Percentiles rank a stretch among this genome's conserved stretches.
Conservation (phyloP, 1,140 invertebrate genomes). For the Cataglyphis hispanica region DNA sequence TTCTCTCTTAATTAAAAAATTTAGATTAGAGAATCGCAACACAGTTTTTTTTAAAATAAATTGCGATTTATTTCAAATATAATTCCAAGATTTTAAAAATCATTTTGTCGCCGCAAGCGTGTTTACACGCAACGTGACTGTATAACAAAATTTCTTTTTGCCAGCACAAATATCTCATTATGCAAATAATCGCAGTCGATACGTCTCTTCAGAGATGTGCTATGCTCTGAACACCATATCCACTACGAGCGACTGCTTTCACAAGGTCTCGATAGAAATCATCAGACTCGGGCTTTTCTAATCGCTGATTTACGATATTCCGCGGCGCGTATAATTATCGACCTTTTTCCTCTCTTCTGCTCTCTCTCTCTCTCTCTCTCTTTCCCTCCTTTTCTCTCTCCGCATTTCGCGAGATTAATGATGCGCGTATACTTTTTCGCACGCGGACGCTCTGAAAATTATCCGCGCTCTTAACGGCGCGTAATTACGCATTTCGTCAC, state of each 20-base stretch:
- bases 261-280: constrained; percentile 54
- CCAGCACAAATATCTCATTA: constrained; percentile 36
- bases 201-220: constrained; percentile 4
- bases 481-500: constrained; percentile 68
- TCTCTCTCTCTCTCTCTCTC: neutral
- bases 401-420: constrained; percentile 51
- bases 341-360: neutral
- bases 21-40: too few species aligned
- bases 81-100: neutral
- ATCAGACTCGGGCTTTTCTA: constrained; percentile 55
- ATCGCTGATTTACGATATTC: constrained; percentile 60
- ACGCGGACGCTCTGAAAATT: constrained; percentile 55
- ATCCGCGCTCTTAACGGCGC: constrained; percentile 54
- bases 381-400: too few species aligned
- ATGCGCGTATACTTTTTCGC: constrained; percentile 39
- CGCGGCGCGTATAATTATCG: constrained; percentile 42
- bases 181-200: constrained; percentile 33
- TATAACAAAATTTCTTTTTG: constrained; percentile 19
- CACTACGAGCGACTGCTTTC: constrained; percentile 34
- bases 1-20: too few species aligned
- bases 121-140: neutral
- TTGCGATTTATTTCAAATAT: neutral
- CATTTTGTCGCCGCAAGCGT: neutral
- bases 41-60: too few species aligned
- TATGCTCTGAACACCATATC: constrained; percentile 22